A percentile compares a stretch with the other conserved stretches of the same genome.
phyloP scores from a whole-genome alignment of 1,140 invertebrate genomes.

The Brachionus plicatilis region DNA sequence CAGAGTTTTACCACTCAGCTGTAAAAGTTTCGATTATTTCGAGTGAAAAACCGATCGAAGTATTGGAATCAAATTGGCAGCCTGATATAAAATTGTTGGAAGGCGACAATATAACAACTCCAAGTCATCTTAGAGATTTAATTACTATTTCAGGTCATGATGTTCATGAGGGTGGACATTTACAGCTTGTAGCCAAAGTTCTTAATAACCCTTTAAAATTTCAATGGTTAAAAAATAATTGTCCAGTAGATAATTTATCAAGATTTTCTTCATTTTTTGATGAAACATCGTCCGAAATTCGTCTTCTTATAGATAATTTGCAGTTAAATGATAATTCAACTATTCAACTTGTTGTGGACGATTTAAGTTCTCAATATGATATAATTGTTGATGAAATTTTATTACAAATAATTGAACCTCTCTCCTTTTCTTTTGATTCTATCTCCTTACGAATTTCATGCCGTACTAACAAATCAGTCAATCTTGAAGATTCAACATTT shows the following conservation, averaged over 20 bases:
- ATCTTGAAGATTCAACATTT: neutral
- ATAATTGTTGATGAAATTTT: neutral
- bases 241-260: neutral
- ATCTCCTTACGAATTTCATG: neutral
- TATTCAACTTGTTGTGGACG: neutral
- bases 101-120: too few relatives aligned
- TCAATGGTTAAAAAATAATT: neutral
- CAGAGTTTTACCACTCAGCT: neutral
- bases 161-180: neutral
- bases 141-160: neutral
- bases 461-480: neutral
- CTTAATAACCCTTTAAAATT: neutral
- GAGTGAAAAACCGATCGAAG: neutral
- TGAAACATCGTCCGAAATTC: neutral
- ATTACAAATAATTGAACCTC: neutral
- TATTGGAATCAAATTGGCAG: slow-evolving; percentile 15
- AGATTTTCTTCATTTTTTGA: neutral
- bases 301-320: neutral
- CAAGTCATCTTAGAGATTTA: too few relatives aligned
- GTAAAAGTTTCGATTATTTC: neutral
- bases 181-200: neutral
- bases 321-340: neutral
- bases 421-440: neutral
- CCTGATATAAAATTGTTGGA: neutral
- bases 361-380: neutral